Evolutionary conservation across 2,113 vertebrate genomes (phyloP).

Genomic region (Corynorhinus townsendii): DNA sequence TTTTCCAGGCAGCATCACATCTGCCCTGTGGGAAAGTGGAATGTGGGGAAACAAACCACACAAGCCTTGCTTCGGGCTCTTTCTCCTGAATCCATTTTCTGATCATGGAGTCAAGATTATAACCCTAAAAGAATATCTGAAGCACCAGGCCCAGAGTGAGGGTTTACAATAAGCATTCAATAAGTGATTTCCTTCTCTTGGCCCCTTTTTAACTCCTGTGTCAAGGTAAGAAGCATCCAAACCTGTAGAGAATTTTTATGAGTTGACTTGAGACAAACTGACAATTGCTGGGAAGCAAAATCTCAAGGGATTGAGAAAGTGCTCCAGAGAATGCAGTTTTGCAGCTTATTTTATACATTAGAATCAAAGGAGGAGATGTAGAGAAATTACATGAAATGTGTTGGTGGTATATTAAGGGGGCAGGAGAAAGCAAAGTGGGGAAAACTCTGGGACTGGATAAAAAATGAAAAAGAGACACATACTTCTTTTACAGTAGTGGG

Average conservation of each 20-base stretch:
- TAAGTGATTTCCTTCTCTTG: neutral
- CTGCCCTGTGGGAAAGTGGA: neutral
- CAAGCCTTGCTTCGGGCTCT: neutral
- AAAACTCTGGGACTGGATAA: neutral
- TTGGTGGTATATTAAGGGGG: neutral
- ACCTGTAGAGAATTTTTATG: neutral
- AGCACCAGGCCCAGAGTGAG: neutral
- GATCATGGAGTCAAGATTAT: neutral
- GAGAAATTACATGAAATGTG: neutral
- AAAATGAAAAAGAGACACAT: neutral
- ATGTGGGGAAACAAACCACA: neutral
- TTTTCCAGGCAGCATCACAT: neutral
- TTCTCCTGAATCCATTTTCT: neutral
- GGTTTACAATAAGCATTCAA: neutral
- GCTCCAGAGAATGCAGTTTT: neutral
- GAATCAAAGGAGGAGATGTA: neutral
- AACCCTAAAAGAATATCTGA: neutral
- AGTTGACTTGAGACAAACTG: neutral
- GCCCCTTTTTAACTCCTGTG: neutral
- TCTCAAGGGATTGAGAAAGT: neutral
- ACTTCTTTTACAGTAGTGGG: neutral
- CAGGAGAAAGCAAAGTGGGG: neutral
- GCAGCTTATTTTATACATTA: neutral
- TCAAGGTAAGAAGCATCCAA: neutral
- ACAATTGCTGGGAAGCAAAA: neutral